Base-by-base conservation (phyloP, 2,113 vertebrate species). In the Prionailurus viverrinus region DNA sequence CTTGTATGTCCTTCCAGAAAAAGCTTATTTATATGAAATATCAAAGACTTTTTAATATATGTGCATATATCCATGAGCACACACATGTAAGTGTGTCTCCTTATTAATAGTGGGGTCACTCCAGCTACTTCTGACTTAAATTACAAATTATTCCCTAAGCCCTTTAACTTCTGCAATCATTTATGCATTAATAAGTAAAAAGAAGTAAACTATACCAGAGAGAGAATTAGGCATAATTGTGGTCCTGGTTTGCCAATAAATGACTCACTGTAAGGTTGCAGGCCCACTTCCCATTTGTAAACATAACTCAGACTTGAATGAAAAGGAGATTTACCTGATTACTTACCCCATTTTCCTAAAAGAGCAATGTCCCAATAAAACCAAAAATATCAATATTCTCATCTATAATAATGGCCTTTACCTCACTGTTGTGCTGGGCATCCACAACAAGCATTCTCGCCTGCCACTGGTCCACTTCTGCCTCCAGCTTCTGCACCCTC, bases 401-500 rank as follows among this genome's bases (percentile, higher is more conserved):
- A 65, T 29, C 33, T 1, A 6, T 33, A 68, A 91, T 78, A 39
- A 13, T 2, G 4, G 51, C 58, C 27, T 71, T 45, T 97, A 99
- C 99, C 98, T 99, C 98, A n/a, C n/a, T 97, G 78, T 2, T 92
- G 81, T 98, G 96, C 68, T 98, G 98, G 13, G 92, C 95, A 18
- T 98, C 98, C 78, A 98, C 48, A 0, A 97, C 94, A 18, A 97
- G 93, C 80, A 98, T 97, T 78, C 97, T 98, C 55, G 82, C 96
- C 58, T 98, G 98, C 91, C 98, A 98, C 73, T 98, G 98, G 88
- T 99, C 98, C 97, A 99, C 89, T 88, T 99, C 98, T 13, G 78
- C 96, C 86, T 99, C 98, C 18, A 99, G 98, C 61, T 86, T 98
- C 97, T 98, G 98, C 11, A 99, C 95, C 68, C 97, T 95, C 65